Conservation (phyloP, 2,113 vertebrate genomes). For the Pantherophis guttatus region DNA sequence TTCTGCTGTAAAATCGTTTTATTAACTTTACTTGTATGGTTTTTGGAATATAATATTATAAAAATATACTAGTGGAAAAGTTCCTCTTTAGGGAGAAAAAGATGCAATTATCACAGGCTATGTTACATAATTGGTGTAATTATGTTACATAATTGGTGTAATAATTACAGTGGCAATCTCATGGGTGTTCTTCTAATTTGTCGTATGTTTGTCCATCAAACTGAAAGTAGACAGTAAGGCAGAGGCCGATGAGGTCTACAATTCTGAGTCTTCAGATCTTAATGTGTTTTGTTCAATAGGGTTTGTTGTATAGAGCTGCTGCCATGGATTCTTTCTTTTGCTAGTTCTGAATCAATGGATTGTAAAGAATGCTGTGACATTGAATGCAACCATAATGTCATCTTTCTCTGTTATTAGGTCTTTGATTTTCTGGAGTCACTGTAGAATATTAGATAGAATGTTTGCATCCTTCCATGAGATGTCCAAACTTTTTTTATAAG, state of each 20-base stretch:
- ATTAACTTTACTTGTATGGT: neutral
- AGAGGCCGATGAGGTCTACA: neutral
- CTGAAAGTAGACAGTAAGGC: neutral
- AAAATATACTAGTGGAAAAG: conserved; percentile 9
- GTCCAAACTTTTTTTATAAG: neutral
- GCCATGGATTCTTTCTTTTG: neutral
- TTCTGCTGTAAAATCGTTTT: neutral
- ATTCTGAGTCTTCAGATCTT: neutral
- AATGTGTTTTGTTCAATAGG: neutral
- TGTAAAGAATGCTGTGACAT: neutral
- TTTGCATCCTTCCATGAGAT: neutral
- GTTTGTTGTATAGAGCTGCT: neutral
- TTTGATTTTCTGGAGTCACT: neutral
- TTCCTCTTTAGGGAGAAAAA: neutral
- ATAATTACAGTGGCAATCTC: neutral
- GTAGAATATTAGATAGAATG: neutral
- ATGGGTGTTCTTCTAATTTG: neutral
- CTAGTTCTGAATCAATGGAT: neutral
- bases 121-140: conserved; percentile 5
- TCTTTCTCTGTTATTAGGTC: neutral
- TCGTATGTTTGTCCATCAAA: neutral
- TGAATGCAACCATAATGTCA: neutral
- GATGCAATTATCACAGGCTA: neutral
- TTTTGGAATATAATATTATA: neutral
- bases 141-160: neutral